Evolutionary conservation across 2,797 vertebrate genomes (phyloP).

Genomic region (Tauraco hartlaubi): DNA sequence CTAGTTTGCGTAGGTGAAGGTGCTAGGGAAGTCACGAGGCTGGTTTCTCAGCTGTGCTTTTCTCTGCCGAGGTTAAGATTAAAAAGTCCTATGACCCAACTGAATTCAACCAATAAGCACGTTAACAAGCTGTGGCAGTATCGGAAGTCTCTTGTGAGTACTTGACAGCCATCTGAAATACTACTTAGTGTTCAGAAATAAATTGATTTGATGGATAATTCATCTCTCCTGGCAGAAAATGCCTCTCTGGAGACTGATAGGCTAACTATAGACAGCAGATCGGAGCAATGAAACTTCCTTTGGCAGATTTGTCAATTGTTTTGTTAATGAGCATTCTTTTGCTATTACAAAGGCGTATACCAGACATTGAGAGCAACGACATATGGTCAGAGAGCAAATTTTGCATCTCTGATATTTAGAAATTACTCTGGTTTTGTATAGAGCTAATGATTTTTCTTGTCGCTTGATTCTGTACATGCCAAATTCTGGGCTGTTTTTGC

Average conservation of each 20-base stretch:
- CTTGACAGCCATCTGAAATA: slow-evolving; percentile 4
- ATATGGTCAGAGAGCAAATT: not conserved
- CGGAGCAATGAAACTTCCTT: not conserved
- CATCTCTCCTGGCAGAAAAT: not conserved
- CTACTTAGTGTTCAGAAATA: not conserved
- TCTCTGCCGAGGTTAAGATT: not conserved
- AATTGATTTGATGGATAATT: not conserved
- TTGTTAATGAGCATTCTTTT: not conserved
- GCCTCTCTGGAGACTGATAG: not conserved
- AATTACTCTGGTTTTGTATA: not conserved
- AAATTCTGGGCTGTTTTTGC: not conserved
- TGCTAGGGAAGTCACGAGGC: not conserved
- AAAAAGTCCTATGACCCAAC: not conserved
- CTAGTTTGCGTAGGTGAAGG: not conserved
- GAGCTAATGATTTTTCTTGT: not conserved
- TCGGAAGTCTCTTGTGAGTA: not conserved
- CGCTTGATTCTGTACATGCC: not conserved
- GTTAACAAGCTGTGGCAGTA: not conserved
- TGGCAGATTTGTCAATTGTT: not conserved
- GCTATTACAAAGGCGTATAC: not conserved
- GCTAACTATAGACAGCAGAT: not conserved
- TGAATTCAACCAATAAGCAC: not conserved
- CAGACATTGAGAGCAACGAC: not conserved
- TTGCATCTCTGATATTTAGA: not conserved
- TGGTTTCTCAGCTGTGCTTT: not conserved